Base-by-base conservation (phyloP, 1,140 invertebrate species). In the Venustaconcha ellipsiformis region DNA sequence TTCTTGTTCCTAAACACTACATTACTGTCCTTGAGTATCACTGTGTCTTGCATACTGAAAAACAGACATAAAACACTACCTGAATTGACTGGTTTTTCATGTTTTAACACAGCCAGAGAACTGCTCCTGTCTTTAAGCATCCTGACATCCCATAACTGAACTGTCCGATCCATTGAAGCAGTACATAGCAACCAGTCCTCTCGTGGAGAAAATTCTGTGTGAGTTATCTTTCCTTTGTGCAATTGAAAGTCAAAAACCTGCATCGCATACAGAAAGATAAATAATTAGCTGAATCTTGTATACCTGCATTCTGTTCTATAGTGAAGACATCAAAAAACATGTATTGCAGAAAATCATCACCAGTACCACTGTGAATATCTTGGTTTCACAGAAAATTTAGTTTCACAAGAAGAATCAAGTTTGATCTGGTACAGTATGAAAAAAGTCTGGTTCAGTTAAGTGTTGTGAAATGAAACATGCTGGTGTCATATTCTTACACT, bases 91-190 rank as follows among this genome's bases (percentile, higher is more conserved):
- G 84, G 77, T 62, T 86, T 87, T 15, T 86, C 81, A 82, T 89
- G 88, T 17, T 79, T 70, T 8, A 89, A 76, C 13, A 72, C 64
- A 18, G 73, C 57, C 11, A 90, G 74, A 14, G 79, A 69, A 67
- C 78, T 82, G 23, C 78, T 78, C 26, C 74, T 79, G 60, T 84
- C 81, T 20, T 84, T 82, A 57, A 89, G 77, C 67, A 82, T 87
- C 23, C 88, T 69, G 5, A 89, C 70, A 72, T 89, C 88, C 88
- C 88, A 89, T 18, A 89, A 70, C 70, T 86, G 83, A 14, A 89
- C 85, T 23, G 85, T 88, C 14, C 81, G 80, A 68, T 89, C 88
- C 14, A 80, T 74, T 13, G 88, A 89, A 8, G 88, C 80, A n/a
- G 88, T 87, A 78, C 84, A 86, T 17, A 89, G 57, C 64, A 89